Percentiles rank a stretch among this genome's conserved stretches.
Conservation (phyloP, 2,113 vertebrate genomes). For the Australoheros scitulus region DNA sequence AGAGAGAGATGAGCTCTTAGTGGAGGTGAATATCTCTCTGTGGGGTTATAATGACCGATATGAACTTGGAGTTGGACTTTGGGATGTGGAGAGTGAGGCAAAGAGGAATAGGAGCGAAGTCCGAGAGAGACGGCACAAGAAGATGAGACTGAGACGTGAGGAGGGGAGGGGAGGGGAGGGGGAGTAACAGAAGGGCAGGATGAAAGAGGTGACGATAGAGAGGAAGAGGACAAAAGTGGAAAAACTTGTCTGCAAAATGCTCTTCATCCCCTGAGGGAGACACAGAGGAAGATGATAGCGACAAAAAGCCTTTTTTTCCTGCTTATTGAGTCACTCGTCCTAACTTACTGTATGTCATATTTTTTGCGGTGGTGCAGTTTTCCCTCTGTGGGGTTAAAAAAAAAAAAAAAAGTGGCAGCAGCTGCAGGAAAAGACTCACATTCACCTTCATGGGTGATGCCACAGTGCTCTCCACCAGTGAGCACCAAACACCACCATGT, state of each 20-base stretch:
- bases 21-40: conserved; percentile 68
- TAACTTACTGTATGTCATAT: neutral
- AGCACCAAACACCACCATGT: neutral
- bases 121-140: neutral
- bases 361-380: neutral
- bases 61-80: conserved; percentile 66
- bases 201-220: conserved; percentile 21
- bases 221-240: conserved; percentile 48
- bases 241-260: conserved; percentile 55
- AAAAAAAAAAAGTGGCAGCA: neutral
- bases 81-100: conserved; percentile 23
- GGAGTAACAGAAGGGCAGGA: neutral
- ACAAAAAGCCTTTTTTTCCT: conserved; percentile 8
- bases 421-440: neutral
- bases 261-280: conserved; percentile 16
- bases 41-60: conserved; percentile 58
- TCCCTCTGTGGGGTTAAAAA: neutral
- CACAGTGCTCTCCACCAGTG: neutral
- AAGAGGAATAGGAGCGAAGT: conserved; percentile 11
- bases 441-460: neutral
- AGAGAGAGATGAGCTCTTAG: conserved; percentile 60
- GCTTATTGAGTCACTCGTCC: conserved; percentile 19
- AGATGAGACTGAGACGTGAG: neutral
- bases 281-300: neutral
- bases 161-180: neutral